phyloP scores from a whole-genome alignment of 1,140 invertebrate species.

The Agrilus planipennis region DNA sequence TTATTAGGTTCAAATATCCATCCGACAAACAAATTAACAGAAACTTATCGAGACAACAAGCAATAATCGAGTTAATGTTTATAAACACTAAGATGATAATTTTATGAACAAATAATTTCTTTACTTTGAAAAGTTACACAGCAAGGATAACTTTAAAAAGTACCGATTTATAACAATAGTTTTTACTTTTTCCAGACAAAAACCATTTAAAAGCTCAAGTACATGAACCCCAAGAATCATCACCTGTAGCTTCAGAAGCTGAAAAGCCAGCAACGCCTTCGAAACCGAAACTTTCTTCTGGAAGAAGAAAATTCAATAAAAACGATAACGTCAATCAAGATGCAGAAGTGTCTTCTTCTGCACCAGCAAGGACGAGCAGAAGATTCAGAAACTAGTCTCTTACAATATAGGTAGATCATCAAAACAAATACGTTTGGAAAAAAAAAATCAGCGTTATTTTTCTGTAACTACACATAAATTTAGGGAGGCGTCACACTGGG shows the following conservation, averaged over 20 bases:
- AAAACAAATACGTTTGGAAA: neutral
- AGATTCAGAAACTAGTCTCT: conserved; percentile 18
- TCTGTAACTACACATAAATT: too few species aligned
- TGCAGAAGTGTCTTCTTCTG: conserved; percentile 16
- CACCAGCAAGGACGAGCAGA: conserved; percentile 22
- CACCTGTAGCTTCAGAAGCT: conserved; percentile 10
- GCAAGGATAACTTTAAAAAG: too few species aligned
- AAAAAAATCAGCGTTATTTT: neutral
- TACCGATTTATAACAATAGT: too few species aligned
- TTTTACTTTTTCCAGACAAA: conserved; percentile 15
- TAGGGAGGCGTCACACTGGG: too few species aligned
- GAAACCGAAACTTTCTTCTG: conserved; percentile 8
- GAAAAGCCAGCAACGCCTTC: conserved; percentile 9
- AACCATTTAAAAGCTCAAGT: conserved; percentile 7
- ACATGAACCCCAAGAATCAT: conserved; percentile 15
- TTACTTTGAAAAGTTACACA: too few species aligned
- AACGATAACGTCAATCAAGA: conserved; percentile 9
- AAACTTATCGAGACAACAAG: too few species aligned
- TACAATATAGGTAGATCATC: neutral
- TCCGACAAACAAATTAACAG: too few species aligned
- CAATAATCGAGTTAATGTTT: too few species aligned
- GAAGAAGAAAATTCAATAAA: conserved; percentile 20
- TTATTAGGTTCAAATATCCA: too few species aligned
- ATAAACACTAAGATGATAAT: too few species aligned
- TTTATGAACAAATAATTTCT: too few species aligned